Evolutionary conservation across 2,888 invertebrate genomes (phyloP).

Genomic region (Diadegma fenestrale): DNA sequence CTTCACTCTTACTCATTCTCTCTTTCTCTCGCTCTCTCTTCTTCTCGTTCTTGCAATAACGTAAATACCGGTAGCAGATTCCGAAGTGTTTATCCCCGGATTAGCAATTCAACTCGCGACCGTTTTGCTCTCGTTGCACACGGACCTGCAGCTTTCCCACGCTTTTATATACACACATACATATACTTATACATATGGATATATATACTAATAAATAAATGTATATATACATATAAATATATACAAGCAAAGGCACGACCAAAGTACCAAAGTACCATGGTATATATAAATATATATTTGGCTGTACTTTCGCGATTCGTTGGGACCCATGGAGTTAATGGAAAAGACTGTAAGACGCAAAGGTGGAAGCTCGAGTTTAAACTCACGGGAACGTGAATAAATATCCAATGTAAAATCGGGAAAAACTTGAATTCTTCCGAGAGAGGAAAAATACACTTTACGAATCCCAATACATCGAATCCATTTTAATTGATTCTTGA

Average conservation of each 20-base stretch:
- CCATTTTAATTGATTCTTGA: constrained; percentile 43
- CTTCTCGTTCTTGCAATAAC: constrained; percentile 59
- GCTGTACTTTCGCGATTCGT: constrained; percentile 24
- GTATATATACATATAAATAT: not conserved
- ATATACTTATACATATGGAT: not conserved
- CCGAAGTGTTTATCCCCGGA: constrained; percentile 79
- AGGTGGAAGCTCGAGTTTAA: constrained; percentile 72
- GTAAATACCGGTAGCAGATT: constrained; percentile 71
- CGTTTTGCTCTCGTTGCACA: constrained; percentile 71
- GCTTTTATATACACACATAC: constrained; percentile 6
- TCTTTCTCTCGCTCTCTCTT: constrained; percentile 64
- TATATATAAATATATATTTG: constrained; percentile 5
- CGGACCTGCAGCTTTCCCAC: constrained; percentile 15
- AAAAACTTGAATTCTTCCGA: constrained; percentile 71
- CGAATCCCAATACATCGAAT: constrained; percentile 36
- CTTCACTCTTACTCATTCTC: constrained; percentile 48
- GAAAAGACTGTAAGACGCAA: constrained; percentile 75
- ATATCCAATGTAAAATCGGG: constrained; percentile 25
- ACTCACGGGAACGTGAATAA: constrained; percentile 50
- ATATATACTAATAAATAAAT: not conserved
- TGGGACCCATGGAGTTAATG: constrained; percentile 71
- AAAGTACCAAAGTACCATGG: no score
- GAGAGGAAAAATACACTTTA: constrained; percentile 4
- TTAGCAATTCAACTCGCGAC: constrained; percentile 82
- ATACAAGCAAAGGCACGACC: not conserved